Evolutionary conservation across 2,888 invertebrate species (phyloP), one percentile per base, ranked within the genome.

Genomic region (Drosophila flavopinicola): DNA sequence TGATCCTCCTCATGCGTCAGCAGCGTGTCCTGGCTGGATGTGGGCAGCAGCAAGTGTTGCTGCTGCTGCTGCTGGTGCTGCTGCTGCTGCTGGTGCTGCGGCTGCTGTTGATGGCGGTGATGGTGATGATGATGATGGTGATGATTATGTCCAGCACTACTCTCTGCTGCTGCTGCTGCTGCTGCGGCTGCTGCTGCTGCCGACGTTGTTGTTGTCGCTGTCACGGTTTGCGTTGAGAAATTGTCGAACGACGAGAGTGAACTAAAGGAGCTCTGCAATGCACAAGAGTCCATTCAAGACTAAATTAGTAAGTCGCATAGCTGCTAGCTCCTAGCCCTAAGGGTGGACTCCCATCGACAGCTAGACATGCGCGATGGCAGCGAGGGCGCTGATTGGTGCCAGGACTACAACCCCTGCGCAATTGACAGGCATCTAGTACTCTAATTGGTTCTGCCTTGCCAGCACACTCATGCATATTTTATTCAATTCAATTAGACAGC

Each of bases 211-310:
- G 79, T 61, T 33, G 77, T 77, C 68, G 87, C 65, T 71, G 85
- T 59, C 72, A 88, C 75, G 87, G 85, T 80, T 86, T 91, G 91
- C 69, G 90, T 80, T 76, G 91, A 88, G 66, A 90, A 90, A 75
- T 89, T 90, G 83, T 91, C 91, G 70, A 91, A 90, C 82, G 91
- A 89, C 89, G 91, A 90, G 79, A 90, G 88, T 79, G 90, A 90
- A 90, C 90, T 90, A 80, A 91, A 91, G 83, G 91, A 89, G 90
- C 84, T 90, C 91, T 91, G 90, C 66, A 90, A 90, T 61, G 77
- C 60, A 63, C 85, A 72, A 83, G 74, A 64, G 75, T 78, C 64
- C 29, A 42, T 17, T 44, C 49, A 39, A 65, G 61, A 88, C 87
- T 89, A 72, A 88, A 75, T 88, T 71, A 65, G 53, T 44, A 32